A percentile compares a stretch with the other conserved stretches of the same genome.
Evolutionary conservation across 2,888 invertebrate species (phyloP).

Genomic region (Drosophila recens): DNA sequence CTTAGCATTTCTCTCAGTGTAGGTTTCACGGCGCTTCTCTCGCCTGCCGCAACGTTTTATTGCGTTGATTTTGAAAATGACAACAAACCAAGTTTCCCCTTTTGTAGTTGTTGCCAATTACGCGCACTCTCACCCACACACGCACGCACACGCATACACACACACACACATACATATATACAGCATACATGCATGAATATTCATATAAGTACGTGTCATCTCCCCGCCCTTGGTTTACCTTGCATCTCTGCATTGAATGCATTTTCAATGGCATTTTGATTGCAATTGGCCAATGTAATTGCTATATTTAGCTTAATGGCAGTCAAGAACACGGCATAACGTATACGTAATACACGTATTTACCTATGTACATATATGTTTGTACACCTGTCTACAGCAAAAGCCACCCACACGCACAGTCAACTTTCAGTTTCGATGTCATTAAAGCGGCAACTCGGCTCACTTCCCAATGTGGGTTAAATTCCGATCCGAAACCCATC

Average conservation of each 20-base stretch:
- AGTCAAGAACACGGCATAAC: conserved; percentile 67
- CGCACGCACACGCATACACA: conserved; percentile 21
- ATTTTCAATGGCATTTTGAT: conserved; percentile 79
- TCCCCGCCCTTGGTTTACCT: conserved; percentile 5
- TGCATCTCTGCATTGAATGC: conserved; percentile 62
- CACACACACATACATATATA: neutral
- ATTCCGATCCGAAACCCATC: conserved; percentile 26
- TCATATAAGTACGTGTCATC: conserved; percentile 51
- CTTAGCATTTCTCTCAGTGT: too few species aligned
- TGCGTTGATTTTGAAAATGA: conserved; percentile 70
- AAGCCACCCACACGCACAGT: conserved; percentile 37
- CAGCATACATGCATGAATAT: conserved; percentile 30
- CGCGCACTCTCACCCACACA: conserved; percentile 26
- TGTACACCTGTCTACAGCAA: conserved; percentile 9
- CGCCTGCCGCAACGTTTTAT: conserved; percentile 33
- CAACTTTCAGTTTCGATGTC: conserved; percentile 81
- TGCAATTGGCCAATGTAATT: conserved; percentile 75
- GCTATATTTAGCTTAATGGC: conserved; percentile 76
- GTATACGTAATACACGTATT: conserved; percentile 29
- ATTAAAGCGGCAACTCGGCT: conserved; percentile 67
- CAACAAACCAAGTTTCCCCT: conserved; percentile 45
- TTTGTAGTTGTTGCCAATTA: conserved; percentile 30
- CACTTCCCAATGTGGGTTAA: conserved; percentile 64
- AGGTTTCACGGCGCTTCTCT: too few species aligned
- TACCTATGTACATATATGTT: neutral